Conservation (phyloP, 2,113 vertebrate species). For the Eurypyga helias region DNA sequence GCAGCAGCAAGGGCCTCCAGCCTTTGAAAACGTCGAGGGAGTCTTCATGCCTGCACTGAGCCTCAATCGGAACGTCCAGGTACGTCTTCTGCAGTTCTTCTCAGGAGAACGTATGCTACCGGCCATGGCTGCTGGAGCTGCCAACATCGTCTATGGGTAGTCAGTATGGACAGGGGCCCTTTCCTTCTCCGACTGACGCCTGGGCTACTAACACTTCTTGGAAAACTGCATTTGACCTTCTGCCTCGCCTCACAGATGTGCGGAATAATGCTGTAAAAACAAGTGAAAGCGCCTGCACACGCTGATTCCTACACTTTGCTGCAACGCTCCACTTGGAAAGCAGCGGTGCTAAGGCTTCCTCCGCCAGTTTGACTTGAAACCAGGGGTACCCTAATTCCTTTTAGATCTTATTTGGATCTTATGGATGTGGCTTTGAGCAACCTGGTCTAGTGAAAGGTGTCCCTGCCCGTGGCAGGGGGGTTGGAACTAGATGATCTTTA, state of each 20-base stretch:
- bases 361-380: background rate
- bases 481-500: too few relatives aligned
- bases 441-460: too few relatives aligned
- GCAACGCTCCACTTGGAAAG: background rate
- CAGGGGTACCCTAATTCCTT: background rate
- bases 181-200: background rate
- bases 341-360: background rate
- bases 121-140: background rate
- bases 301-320: background rate
- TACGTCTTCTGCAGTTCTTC: constrained; percentile 37
- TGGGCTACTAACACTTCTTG: background rate
- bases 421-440: too few relatives aligned
- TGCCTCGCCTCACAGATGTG: background rate
- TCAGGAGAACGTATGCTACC: background rate
- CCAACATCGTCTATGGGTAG: fast-evolving
- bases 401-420: background rate
- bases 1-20: constrained; percentile 93
- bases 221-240: background rate
- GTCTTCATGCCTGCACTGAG: constrained; percentile 97
- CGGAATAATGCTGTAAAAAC: background rate
- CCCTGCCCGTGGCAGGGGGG: too few relatives aligned
- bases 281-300: background rate
- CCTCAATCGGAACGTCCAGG: constrained; percentile 98
- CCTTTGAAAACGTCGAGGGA: constrained; percentile 92
- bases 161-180: background rate